Evolutionary conservation across 2,888 invertebrate species (phyloP), one percentile per base, ranked within the genome.

Genomic region (Hybos culiciformis): DNA sequence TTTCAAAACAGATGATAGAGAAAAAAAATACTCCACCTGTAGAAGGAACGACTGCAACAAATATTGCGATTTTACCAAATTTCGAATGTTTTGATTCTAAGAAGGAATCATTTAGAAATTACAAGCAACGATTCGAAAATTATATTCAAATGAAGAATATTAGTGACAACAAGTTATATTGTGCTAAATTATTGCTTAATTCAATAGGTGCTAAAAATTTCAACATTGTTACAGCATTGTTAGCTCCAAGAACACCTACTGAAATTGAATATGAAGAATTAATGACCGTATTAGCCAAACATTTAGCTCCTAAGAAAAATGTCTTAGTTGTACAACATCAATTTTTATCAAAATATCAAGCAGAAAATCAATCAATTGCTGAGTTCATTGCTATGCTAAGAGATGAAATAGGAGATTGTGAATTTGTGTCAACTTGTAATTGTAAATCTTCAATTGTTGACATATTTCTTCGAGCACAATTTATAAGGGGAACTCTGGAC

Each of bases 301-400:
- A n/a, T n/a, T n/a, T n/a, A n/a, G n/a, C n/a, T n/a, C n/a, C n/a
- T n/a, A n/a, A n/a, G n/a, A n/a, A n/a, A n/a, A n/a, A n/a, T n/a
- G n/a, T n/a, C n/a, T n/a, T n/a, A n/a, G n/a, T n/a, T n/a, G n/a
- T n/a, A n/a, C n/a, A n/a, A n/a, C n/a, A 2, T 38, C 9, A 19
- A 23, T 38, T 38, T 23, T 21, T 38, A 23, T 38, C 38, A 20
- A n/a, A 3, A n/a, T 21, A 38, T 20, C 38, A 38, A 21, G 12
- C 20, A 21, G 38, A 38, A 21, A 38, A 38, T 23, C 12, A 38
- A 38, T 23, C 21, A 15, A 38, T 38, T 12, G 38, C 38, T 11
- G 38, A 21, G 12, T 38, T 23, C 15, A 21, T 38, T 9, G 21
- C 38, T 5, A 11, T 4, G 6, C 20, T 38, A 21, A 20, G 9